phyloP scores from a whole-genome alignment of 2,888 invertebrate genomes.

The Acholoe squamosa region DNA sequence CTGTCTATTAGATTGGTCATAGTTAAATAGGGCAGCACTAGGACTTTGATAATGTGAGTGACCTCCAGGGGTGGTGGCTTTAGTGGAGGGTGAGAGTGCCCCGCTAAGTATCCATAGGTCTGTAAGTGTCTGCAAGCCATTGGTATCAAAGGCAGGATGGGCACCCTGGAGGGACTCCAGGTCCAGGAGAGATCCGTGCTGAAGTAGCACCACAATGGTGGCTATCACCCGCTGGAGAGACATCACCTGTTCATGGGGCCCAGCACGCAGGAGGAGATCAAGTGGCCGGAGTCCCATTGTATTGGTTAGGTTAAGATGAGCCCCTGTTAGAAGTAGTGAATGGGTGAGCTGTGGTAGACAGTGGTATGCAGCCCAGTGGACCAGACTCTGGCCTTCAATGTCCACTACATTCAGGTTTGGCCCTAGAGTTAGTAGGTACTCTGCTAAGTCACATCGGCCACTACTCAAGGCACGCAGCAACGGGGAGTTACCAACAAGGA shows the following conservation, averaged over 20 bases:
- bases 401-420: neutral
- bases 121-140: neutral
- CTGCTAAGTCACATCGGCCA: neutral
- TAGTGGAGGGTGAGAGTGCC: neutral
- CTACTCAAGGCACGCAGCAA: neutral
- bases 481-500: neutral
- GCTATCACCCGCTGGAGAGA: neutral
- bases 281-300: neutral
- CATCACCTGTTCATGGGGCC: neutral
- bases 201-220: neutral
- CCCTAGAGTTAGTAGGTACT: neutral
- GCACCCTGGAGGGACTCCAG: neutral
- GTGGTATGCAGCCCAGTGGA: conserved; percentile 28
- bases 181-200: neutral
- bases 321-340: neutral
- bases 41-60: neutral
- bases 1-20: neutral
- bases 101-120: neutral
- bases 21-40: neutral
- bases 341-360: neutral
- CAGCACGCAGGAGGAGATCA: neutral
- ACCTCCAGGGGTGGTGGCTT: neutral
- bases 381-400: neutral
- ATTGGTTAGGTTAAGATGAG: neutral
- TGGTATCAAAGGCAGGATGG: neutral